Percentiles rank a stretch among this genome's conserved stretches.
These are phyloP conservation scores for Yponomeuta sedellus DNA, from an alignment of 2,888 invertebrate genomes.

Conservation along the genomic window DNA sequence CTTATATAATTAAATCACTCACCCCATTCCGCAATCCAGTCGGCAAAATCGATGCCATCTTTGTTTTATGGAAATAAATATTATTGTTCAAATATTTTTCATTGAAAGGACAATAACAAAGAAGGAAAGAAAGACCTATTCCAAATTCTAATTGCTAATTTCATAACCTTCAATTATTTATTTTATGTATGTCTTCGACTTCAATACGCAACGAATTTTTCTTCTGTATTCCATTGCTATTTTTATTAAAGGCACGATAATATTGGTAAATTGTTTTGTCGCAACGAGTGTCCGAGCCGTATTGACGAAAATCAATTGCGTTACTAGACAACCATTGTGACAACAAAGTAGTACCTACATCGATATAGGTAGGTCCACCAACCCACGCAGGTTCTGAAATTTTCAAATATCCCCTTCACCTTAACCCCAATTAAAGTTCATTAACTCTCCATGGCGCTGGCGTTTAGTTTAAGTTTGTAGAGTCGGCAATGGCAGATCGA, in stretches of 20 bases:
- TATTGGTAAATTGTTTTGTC: not conserved
- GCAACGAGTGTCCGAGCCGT: not conserved
- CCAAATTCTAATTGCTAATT: too few relatives aligned
- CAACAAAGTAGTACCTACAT: not conserved
- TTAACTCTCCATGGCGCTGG: too few relatives aligned
- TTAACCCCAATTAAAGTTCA: too few relatives aligned
- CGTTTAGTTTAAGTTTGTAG: too few relatives aligned
- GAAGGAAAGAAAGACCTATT: too few relatives aligned
- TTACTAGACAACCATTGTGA: conserved; percentile 55
- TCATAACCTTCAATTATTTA: not conserved
- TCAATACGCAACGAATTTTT: not conserved
- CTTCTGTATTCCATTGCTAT: not conserved
- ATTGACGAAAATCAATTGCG: conserved; percentile 52
- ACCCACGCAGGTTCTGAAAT: not conserved
- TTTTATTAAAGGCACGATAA: not conserved
- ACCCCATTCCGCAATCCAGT: conserved; percentile 44
- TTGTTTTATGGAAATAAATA: not conserved
- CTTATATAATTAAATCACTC: not conserved
- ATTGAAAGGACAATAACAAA: too few relatives aligned
- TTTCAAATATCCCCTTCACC: not conserved
- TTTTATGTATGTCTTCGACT: not conserved
- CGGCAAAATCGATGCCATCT: conserved; percentile 60
- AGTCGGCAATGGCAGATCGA: too few relatives aligned
- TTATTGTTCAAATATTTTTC: too few relatives aligned
- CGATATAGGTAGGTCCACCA: not conserved